A percentile compares a stretch with the other conserved stretches of the same genome.
phyloP scores from a whole-genome alignment of 2,797 vertebrate genomes.

The Lutra lutra region DNA sequence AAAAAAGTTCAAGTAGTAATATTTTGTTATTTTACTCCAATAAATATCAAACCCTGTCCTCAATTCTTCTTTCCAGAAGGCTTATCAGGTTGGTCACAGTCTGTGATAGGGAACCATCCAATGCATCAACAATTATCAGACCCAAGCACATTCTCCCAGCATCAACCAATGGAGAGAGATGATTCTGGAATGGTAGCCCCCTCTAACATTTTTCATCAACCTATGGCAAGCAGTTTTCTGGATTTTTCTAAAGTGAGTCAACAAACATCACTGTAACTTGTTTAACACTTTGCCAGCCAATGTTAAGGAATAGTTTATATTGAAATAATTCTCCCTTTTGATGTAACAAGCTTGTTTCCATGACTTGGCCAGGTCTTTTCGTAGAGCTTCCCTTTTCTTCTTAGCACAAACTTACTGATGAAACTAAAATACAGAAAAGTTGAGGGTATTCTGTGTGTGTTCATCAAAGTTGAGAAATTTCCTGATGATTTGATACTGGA shows the following conservation, averaged over 20 bases:
- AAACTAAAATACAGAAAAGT: slow-evolving; percentile 57
- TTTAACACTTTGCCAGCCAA: slow-evolving; percentile 49
- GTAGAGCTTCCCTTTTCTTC: slow-evolving; percentile 17
- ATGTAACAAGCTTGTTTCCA: slow-evolving; percentile 39
- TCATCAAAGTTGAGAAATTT: slow-evolving; percentile 46
- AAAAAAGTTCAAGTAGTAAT: slow-evolving; percentile 58
- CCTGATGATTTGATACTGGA: not conserved
- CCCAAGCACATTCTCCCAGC: slow-evolving; percentile 96
- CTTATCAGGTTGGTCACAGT: slow-evolving; percentile 98
- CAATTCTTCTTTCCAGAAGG: slow-evolving; percentile 90
- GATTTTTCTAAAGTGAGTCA: slow-evolving; percentile 97
- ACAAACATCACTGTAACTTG: slow-evolving; percentile 59
- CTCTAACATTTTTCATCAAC: slow-evolving; percentile 98
- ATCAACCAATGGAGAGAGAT: slow-evolving; percentile 99
- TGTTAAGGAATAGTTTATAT: slow-evolving; percentile 55
- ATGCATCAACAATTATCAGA: slow-evolving; percentile 97
- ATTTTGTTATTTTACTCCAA: slow-evolving; percentile 66
- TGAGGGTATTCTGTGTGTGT: slow-evolving; percentile 18
- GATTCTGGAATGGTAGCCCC: slow-evolving; percentile 98
- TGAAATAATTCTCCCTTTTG: slow-evolving; percentile 58
- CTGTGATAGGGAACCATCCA: slow-evolving; percentile 95
- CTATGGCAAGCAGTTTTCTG: slow-evolving; percentile 97
- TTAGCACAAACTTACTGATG: slow-evolving; percentile 45
- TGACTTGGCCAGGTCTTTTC: slow-evolving; percentile 39
- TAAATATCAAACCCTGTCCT: slow-evolving; percentile 66